Evolutionary conservation across 2,888 invertebrate species (phyloP).

Genomic region (Diaperis boleti): DNA sequence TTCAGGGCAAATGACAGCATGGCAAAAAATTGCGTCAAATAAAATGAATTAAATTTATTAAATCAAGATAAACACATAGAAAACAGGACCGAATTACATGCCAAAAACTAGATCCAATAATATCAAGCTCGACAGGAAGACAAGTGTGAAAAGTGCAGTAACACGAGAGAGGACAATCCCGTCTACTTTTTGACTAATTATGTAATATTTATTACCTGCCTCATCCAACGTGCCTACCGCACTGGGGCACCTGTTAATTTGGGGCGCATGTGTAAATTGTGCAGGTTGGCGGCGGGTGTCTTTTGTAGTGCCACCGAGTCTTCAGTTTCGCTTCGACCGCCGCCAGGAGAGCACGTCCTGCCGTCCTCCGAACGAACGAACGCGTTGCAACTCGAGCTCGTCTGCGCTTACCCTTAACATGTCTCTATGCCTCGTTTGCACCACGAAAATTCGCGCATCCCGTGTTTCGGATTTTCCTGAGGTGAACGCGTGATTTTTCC

Average conservation of each 20-base stretch:
- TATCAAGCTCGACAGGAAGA: too few relatives aligned
- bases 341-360: not conserved
- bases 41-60: too few relatives aligned
- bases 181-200: slow-evolving; percentile 31
- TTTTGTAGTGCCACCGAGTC: slow-evolving; percentile 46
- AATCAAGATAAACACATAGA: too few relatives aligned
- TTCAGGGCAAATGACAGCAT: too few relatives aligned
- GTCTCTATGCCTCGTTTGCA: not conserved
- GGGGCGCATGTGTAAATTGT: slow-evolving; percentile 55
- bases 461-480: not conserved
- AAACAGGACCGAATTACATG: too few relatives aligned
- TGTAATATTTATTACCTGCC: slow-evolving; percentile 34
- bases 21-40: too few relatives aligned
- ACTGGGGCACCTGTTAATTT: slow-evolving; percentile 54
- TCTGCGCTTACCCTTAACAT: slow-evolving; percentile 13
- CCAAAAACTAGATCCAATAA: too few relatives aligned
- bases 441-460: slow-evolving; percentile 4
- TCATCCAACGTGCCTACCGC: slow-evolving; percentile 22
- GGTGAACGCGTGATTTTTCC: slow-evolving; percentile 1
- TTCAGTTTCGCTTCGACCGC: slow-evolving; percentile 38
- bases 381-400: slow-evolving; percentile 6
- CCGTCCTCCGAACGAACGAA: slow-evolving; percentile 1
- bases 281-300: slow-evolving; percentile 48
- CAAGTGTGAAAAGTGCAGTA: too few relatives aligned
- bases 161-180: slow-evolving; percentile 5